A percentile compares a stretch with the other conserved stretches of the same genome.
Evolutionary conservation across 2,113 vertebrate genomes (phyloP).

Genomic region (Gallinago media): DNA sequence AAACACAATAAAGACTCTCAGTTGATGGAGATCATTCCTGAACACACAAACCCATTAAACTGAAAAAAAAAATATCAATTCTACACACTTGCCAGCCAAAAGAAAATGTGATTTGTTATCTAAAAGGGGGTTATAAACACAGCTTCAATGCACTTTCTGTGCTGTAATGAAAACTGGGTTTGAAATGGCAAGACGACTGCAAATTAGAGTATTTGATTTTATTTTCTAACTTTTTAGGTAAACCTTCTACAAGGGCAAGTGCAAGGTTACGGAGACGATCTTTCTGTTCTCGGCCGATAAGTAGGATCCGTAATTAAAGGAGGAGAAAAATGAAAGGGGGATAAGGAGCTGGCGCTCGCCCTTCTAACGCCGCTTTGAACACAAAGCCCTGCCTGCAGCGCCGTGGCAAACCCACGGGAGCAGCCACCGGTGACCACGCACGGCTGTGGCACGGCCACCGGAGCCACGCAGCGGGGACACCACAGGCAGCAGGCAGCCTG

Average conservation of each 20-base stretch:
- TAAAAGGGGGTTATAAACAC: conserved; percentile 82
- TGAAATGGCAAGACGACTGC: conserved; percentile 75
- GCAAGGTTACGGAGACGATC: conserved; percentile 42
- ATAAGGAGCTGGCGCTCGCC: not conserved
- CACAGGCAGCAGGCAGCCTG: fast-evolving
- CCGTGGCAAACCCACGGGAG: not conserved
- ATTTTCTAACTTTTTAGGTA: conserved; percentile 74
- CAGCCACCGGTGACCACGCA: fast-evolving
- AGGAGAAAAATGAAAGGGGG: conserved; percentile 60
- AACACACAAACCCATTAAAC: conserved; percentile 89
- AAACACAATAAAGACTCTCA: conserved; percentile 98
- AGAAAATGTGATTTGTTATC: conserved; percentile 84
- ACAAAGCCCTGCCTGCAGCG: not conserved
- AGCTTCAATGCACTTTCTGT: conserved; percentile 78
- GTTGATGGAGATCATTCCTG: conserved; percentile 96
- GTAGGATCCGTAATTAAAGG: conserved; percentile 74
- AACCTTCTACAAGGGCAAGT: conserved; percentile 78
- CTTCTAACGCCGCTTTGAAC: conserved; percentile 50
- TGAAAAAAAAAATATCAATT: conserved; percentile 79
- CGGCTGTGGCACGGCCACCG: fast-evolving
- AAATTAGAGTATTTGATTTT: conserved; percentile 77
- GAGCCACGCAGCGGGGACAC: fast-evolving
- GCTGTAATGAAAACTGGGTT: conserved; percentile 78
- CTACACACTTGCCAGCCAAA: conserved; percentile 79
- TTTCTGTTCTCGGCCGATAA: conserved; percentile 57